Conservation (phyloP, 2,797 vertebrate species). For the Anguilla anguilla region DNA sequence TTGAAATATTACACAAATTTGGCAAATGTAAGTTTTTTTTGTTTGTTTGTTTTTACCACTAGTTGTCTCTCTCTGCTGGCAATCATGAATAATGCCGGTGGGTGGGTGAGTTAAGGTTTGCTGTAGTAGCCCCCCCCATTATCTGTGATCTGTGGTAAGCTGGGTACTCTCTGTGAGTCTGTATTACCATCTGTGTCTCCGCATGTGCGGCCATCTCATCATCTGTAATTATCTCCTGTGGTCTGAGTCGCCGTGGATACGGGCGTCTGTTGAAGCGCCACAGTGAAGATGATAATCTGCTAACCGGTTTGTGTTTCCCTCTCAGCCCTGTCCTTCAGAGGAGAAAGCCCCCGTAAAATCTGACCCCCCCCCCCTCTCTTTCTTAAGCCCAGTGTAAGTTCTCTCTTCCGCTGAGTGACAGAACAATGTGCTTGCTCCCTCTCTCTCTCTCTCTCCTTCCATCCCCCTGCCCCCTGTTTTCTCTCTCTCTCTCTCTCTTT, state of each 20-base stretch:
- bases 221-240: not conserved
- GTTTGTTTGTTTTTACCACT: too few relatives aligned
- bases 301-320: not conserved
- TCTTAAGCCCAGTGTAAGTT: not conserved
- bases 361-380: constrained; percentile 1
- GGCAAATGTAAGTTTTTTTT: too few relatives aligned
- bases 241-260: not conserved
- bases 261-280: not conserved
- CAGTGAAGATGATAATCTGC: not conserved
- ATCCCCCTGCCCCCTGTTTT: not conserved
- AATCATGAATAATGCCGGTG: not conserved
- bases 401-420: constrained; percentile 3
- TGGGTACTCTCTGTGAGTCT: not conserved
- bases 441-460: not conserved
- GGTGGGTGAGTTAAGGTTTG: not conserved
- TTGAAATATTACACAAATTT: too few relatives aligned
- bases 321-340: not conserved
- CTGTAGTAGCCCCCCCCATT: not conserved
- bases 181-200: not conserved
- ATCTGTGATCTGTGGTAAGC: not conserved
- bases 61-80: not conserved
- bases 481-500: not conserved
- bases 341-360: not conserved
- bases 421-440: not conserved
- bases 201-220: not conserved